A percentile compares a stretch with the other conserved stretches of the same genome.
Evolutionary conservation across 2,113 vertebrate species (phyloP).

Genomic region (Passer montanus): DNA sequence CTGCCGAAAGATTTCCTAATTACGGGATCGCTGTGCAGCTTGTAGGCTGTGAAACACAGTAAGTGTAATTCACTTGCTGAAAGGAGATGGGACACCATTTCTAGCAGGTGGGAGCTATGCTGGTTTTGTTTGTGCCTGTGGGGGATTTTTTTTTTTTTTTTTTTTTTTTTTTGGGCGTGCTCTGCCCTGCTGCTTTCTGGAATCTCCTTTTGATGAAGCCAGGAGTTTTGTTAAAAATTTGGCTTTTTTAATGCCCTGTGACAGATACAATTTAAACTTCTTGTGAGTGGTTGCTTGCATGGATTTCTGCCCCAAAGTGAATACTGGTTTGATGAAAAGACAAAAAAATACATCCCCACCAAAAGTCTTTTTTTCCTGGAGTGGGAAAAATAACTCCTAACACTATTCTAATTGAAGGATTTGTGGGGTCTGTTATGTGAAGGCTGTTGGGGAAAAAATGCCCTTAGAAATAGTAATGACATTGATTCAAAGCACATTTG

Average conservation of each 20-base stretch:
- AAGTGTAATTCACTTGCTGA: neutral
- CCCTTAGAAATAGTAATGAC: neutral
- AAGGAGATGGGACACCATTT: neutral
- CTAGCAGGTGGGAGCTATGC: neutral
- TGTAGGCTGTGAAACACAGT: neutral
- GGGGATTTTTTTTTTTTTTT: neutral
- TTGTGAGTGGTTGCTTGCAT: neutral
- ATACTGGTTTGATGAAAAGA: neutral
- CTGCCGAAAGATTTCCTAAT: neutral
- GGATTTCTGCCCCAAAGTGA: neutral
- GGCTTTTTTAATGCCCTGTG: neutral
- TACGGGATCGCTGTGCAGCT: accelerated
- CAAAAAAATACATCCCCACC: neutral
- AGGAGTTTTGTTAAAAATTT: neutral
- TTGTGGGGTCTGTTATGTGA: neutral
- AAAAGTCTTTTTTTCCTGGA: neutral
- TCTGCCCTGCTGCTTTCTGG: neutral
- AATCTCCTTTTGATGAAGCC: neutral
- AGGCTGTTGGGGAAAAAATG: neutral
- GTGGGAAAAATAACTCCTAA: neutral
- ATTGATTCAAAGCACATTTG: neutral
- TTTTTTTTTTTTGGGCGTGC: too few species aligned
- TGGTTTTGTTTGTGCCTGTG: neutral
- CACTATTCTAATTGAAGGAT: neutral
- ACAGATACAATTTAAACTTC: neutral